A percentile compares a stretch with the other conserved stretches of the same genome.
phyloP scores from a whole-genome alignment of 2,797 vertebrate genomes.

The Cyclura pinguis region DNA sequence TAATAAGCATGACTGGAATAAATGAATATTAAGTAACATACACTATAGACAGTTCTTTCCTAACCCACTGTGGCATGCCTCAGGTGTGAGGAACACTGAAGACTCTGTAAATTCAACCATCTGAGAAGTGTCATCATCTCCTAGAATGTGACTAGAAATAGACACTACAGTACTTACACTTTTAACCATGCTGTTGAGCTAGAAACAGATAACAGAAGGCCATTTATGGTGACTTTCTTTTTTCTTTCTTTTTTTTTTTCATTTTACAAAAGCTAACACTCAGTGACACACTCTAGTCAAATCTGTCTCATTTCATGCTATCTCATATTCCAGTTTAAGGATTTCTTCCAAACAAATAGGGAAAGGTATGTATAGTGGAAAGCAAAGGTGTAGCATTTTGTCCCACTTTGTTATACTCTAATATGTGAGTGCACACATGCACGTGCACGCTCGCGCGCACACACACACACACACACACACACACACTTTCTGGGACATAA shows the following conservation, averaged over 20 bases:
- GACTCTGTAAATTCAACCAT: slow-evolving; percentile 8
- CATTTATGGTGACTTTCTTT: slow-evolving; percentile 19
- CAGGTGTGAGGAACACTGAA: background rate
- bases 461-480: too few relatives aligned
- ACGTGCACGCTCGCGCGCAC: too few relatives aligned
- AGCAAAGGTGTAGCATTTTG: too few relatives aligned
- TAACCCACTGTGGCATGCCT: slow-evolving; percentile 30
- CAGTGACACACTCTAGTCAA: background rate
- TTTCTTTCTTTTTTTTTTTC: background rate
- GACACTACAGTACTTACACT: background rate
- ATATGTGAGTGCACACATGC: too few relatives aligned
- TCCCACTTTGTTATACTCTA: too few relatives aligned
- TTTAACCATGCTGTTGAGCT: background rate
- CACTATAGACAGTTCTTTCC: slow-evolving; percentile 8
- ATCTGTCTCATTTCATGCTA: background rate
- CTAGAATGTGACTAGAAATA: background rate
- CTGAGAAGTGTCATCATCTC: slow-evolving; percentile 19
- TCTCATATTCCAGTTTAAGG: too few relatives aligned
- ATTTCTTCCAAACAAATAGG: background rate
- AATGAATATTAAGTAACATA: slow-evolving; percentile 37
- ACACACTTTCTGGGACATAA: too few relatives aligned
- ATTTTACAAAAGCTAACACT: background rate
- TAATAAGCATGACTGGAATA: slow-evolving; percentile 49
- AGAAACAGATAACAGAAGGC: background rate
- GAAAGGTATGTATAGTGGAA: too few relatives aligned